Base-by-base conservation (phyloP, 2,888 invertebrate species). In the Leptinotarsa haldemani region DNA sequence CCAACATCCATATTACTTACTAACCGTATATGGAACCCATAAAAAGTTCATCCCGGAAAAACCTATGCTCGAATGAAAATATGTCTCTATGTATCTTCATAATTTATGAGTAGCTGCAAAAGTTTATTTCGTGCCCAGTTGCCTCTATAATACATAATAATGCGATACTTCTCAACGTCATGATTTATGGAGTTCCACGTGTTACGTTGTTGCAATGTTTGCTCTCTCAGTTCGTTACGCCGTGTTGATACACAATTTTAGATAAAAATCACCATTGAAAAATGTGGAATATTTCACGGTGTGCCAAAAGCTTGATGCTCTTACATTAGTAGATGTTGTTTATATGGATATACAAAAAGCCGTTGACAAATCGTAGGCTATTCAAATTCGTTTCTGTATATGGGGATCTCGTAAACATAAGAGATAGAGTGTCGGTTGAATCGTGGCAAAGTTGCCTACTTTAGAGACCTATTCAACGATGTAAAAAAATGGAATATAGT, bases 91-190 rank as follows among this genome's bases (percentile, higher is more conserved):
- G n/a, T 40, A 61, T 61, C 61, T 61, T 40, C 30, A 30, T 25
- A 40, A 61, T 61, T 61, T 30, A 61, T 20, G 30, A n/a, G 30
- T 16, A 7, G 40, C 30, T 61, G 16, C 61, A n/a, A 40, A 16
- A 22, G 22, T 56, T 22, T 20, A 56, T 61, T 61, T 61, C 30
- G 9, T n/a, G 61, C 61, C 61, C 30, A 30, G 61, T 61, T 61
- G 61, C 61, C 9, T n/a, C n/a, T 61, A 61, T 61, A 61, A 61
- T 61, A 61, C 40, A 61, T 61, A 61, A 61, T 61, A 61, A 61
- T 61, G 61, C n/a, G 25, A 30, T 61, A 25, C 61, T 25, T 61
- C 61, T 25, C 30, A 30, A 30, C 30, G 61, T 30, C n/a, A 16
- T 61, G 40, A 40, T 61, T 61, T 61, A 61, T 61, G 61, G 13